Conservation (phyloP, 1,140 invertebrate genomes). For the Acromyrmex charruanus region DNA sequence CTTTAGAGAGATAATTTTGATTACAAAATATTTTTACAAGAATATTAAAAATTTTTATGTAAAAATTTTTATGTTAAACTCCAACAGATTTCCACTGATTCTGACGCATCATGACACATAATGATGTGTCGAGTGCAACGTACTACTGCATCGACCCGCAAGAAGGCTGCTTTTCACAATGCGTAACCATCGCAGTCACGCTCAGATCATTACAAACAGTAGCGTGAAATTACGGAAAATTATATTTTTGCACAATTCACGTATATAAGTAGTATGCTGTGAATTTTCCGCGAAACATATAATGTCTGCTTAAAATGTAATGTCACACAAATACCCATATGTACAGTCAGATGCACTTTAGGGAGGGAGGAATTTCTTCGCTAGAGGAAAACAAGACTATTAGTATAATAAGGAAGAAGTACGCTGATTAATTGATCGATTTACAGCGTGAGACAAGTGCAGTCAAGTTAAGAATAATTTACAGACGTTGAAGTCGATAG, state of each 20-base stretch:
- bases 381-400: constrained; percentile 35
- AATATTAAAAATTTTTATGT: not conserved
- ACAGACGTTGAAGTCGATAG: constrained; percentile 80
- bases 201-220: constrained; percentile 52
- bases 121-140: constrained; percentile 46
- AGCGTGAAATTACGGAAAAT: constrained; percentile 68
- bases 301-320: not conserved
- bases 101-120: constrained; percentile 1
- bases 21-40: not conserved
- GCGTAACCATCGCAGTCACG: constrained; percentile 60
- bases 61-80: not conserved
- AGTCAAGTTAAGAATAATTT: constrained; percentile 71
- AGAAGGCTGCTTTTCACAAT: constrained; percentile 41
- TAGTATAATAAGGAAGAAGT: constrained; percentile 56
- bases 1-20: not conserved
- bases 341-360: constrained; percentile 45
- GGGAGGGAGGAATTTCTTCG: not conserved
- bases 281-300: constrained; percentile 3
- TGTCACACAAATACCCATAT: constrained; percentile 28
- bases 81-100: constrained; percentile 2
- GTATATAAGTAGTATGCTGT: not conserved
- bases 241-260: constrained; percentile 39
- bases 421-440: constrained; percentile 58
- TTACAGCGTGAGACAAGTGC: constrained; percentile 66
- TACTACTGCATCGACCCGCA: not conserved